Base-by-base conservation (phyloP, 2,113 vertebrate genomes). In the Atractosteus spatula region DNA sequence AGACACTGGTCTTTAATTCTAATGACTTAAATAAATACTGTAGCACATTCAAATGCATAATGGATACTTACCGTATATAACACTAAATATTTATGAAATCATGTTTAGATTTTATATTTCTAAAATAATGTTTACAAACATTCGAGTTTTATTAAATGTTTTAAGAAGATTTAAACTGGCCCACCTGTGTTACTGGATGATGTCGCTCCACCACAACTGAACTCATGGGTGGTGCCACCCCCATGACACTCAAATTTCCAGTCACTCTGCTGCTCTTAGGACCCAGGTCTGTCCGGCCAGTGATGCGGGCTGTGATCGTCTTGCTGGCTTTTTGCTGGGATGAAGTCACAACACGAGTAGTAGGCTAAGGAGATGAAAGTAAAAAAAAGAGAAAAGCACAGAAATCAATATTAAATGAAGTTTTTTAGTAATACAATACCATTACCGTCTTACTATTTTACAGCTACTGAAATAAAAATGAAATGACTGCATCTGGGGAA, bases 141-240 rank as follows among this genome's bases (percentile, higher is more conserved):
- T 41, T 7, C 29, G 29, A 5, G 7, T 29, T 2, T 71, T 55
- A 14, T 8, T 7, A 11, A 12, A 11, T 29, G 8, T 51, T 71
- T 41, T 29, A 70, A 16, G 41, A 5, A 12, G 57, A 12, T 41
- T 14, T 8, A 16, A 41, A 16, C 17, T 29, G 8, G 13, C 55
- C 80, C 86, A 98, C 96, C 93, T 98, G 93, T 78, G 93, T 94
- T 71, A 96, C 84, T 4, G 97, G 96, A 80, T 96, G 95, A 81
- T 99, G 97, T 67, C 95, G 96, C 84, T 99, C 97, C 68, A 99
- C 92, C 44, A 97, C 76, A 17, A 98, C 87, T 2, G 96, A 96
- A 83, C 91, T 95, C 93, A 96, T 92, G 68, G 95, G 94, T 16
- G 97, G 96, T 76, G 88, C 83, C 79, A 97, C 93, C 41, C 94